Conservation (phyloP, 2,113 vertebrate genomes). For the Orthochromis malagaraziensis region DNA sequence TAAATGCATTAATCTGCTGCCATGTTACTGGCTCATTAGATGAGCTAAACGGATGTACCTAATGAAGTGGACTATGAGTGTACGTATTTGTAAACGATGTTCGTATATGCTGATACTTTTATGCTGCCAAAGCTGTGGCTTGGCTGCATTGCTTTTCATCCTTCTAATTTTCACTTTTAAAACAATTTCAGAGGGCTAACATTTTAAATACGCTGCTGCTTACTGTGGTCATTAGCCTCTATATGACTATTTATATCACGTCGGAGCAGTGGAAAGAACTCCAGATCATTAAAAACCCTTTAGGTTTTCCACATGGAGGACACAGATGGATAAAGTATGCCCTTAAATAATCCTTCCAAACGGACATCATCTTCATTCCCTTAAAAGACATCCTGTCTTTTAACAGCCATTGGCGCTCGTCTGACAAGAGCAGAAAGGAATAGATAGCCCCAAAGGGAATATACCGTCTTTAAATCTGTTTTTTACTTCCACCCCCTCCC, state of each 20-base stretch:
- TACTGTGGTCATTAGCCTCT: not conserved
- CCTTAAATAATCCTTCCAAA: not conserved
- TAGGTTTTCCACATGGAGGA: not conserved
- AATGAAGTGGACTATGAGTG: not conserved
- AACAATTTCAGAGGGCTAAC: not conserved
- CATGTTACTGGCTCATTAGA: not conserved
- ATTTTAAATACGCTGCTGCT: not conserved
- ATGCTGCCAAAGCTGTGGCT: not conserved
- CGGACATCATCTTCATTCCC: not conserved
- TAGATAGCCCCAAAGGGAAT: not conserved
- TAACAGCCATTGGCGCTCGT: not conserved
- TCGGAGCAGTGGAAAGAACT: not conserved
- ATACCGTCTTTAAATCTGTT: not conserved
- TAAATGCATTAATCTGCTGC: not conserved
- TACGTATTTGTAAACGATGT: not conserved
- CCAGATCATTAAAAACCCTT: not conserved
- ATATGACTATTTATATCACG: not conserved
- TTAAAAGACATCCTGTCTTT: slow-evolving; percentile 1
- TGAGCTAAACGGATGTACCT: not conserved
- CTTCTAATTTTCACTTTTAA: not conserved
- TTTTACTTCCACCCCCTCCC: not conserved
- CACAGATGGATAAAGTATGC: not conserved
- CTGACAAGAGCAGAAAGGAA: not conserved
- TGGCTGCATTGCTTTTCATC: not conserved
- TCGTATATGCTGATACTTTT: not conserved